Evolutionary conservation across 2,888 invertebrate genomes (phyloP), one percentile per base, ranked within the genome.

Genomic region (Scaeva pyrastri): DNA sequence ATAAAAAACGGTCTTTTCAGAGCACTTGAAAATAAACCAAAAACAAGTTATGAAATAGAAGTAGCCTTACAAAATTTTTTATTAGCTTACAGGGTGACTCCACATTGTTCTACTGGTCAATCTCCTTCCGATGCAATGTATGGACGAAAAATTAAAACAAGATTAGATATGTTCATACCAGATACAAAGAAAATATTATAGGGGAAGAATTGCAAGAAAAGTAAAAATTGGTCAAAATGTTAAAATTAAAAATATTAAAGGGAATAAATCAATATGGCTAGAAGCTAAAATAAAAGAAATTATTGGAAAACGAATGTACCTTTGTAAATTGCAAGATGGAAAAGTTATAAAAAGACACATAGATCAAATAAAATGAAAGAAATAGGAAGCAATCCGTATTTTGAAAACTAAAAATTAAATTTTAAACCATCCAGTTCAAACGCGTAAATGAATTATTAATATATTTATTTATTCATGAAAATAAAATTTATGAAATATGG

Each of bases 21-120:
- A 31, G 41, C 64, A n/a, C 23, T 66, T 26, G 48, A 66, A 48
- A 21, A 16, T 5, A 66, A 66, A 23, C 64, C 45, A 48, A 66
- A 48, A 48, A 55, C 64, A 16, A 26, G 45, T 16, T 66, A 66
- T 48, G 45, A 66, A 48, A 66, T 48, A 31, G 64, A 66, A 66
- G 48, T 31, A 8, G 45, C 48, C 11, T 43, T 66, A 48, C 64
- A 62, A 62, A 64, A n/a, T 64, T 45, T 64, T 55, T 26, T 55
- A 55, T 26, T 55, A 6, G 55, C 55, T 26, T 55, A 26, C 8
- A 55, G 23, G 26, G 12, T 55, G 19, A 26, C 55, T 26, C 55
- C 55, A 55, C 55, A 55, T 55, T 55, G 55, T 55, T 55, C 55
- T n/a, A 55, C 55, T 7, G 55, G 55, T 55, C 26, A 56, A 56